Conservation (phyloP, 2,797 vertebrate genomes). For the Sorex maritimensis region DNA sequence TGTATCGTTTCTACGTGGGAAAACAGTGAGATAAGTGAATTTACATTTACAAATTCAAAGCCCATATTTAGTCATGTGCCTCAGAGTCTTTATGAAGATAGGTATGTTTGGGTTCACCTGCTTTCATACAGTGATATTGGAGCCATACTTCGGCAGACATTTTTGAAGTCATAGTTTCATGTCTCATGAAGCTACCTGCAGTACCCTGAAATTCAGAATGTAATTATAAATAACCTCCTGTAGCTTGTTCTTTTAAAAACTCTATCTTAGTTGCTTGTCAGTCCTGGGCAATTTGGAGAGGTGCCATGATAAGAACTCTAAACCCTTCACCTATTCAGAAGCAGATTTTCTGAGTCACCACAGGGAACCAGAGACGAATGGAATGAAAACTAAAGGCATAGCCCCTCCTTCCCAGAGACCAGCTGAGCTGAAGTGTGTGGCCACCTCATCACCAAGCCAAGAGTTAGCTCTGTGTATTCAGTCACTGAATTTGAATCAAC, state of each 20-base stretch:
- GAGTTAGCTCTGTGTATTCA: conserved; percentile 4
- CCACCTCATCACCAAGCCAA: not conserved
- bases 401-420: not conserved
- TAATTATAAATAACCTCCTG: conserved; percentile 69
- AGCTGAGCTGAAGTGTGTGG: not conserved
- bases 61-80: too few relatives aligned
- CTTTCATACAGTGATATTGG: not conserved
- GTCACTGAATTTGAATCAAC: conserved; percentile 45
- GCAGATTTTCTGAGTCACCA: conserved; percentile 45
- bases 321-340: not conserved
- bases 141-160: not conserved
- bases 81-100: not conserved
- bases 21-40: not conserved
- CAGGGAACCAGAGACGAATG: conserved; percentile 11
- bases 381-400: conserved; percentile 54
- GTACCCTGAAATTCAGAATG: conserved; percentile 71
- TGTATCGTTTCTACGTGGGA: conserved; percentile 10
- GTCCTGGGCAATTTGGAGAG: not conserved
- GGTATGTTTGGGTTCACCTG: not conserved
- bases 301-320: conserved; percentile 9
- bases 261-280: conserved; percentile 65
- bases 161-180: conserved; percentile 52
- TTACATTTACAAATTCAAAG: too few relatives aligned
- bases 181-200: conserved; percentile 23
- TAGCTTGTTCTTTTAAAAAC: conserved; percentile 61